These are phyloP conservation scores for Casuarius casuarius DNA, from an alignment of 2,113 vertebrate species.

Conservation along the genomic window DNA sequence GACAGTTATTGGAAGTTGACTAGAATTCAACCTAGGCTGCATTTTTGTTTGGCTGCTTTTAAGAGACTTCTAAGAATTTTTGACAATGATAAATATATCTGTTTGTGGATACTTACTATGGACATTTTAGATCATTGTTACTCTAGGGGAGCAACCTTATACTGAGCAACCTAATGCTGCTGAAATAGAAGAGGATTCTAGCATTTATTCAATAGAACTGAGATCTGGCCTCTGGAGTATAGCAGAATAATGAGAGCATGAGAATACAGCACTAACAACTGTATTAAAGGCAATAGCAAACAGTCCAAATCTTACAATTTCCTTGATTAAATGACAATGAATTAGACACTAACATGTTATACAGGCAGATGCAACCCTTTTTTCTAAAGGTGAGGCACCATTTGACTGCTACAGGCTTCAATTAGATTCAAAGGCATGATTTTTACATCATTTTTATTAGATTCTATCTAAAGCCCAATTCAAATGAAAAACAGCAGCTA, in stretches of 20 bases:
- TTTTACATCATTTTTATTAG: fast-evolving
- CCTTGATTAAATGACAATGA: neutral
- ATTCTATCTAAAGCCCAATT: neutral
- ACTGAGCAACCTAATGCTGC: neutral
- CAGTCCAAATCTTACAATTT: neutral
- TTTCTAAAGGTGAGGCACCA: neutral
- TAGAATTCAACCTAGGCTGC: neutral
- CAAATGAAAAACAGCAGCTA: neutral
- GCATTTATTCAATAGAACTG: neutral
- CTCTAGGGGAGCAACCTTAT: too few relatives aligned
- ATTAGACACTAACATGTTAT: neutral
- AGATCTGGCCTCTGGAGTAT: neutral
- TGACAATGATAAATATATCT: neutral
- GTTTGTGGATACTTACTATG: neutral
- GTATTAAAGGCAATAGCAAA: neutral
- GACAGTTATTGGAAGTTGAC: neutral
- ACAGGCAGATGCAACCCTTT: neutral
- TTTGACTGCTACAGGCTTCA: neutral
- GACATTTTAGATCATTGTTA: neutral
- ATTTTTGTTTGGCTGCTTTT: neutral
- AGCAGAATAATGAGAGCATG: fast-evolving
- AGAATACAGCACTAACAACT: neutral
- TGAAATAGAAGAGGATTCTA: neutral
- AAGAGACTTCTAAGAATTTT: neutral
- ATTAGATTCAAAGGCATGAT: neutral